These are phyloP conservation scores for Phragmatobia fuliginosa DNA, from an alignment of 2,888 invertebrate species.

Conservation along the genomic window DNA sequence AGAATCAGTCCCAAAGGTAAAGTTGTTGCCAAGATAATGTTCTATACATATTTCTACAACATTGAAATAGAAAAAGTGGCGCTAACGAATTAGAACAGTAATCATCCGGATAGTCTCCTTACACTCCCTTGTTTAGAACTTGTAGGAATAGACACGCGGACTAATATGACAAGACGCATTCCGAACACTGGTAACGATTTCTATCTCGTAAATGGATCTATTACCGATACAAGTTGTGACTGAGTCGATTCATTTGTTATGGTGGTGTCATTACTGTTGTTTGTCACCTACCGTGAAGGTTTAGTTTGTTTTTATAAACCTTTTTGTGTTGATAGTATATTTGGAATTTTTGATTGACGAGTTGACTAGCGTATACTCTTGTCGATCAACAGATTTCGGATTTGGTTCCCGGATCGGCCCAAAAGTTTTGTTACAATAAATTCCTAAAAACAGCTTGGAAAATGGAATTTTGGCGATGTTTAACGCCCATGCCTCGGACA, in stretches of 20 bases:
- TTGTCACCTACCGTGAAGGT: constrained; percentile 19
- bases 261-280: background rate
- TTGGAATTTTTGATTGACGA: too few relatives aligned
- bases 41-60: background rate
- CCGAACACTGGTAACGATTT: constrained; percentile 30
- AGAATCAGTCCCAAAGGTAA: background rate
- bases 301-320: background rate
- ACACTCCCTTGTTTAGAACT: constrained; percentile 31
- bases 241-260: constrained; percentile 31
- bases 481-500: too few relatives aligned
- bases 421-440: too few relatives aligned
- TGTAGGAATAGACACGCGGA: constrained; percentile 13
- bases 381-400: too few relatives aligned
- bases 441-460: too few relatives aligned
- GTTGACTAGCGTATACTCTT: too few relatives aligned
- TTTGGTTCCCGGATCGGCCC: too few relatives aligned
- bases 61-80: constrained; percentile 15
- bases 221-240: constrained; percentile 31
- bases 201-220: constrained; percentile 32
- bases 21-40: background rate
- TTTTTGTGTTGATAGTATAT: background rate
- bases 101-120: constrained; percentile 20
- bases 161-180: constrained; percentile 36
- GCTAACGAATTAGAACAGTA: constrained; percentile 39
- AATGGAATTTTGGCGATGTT: too few relatives aligned